A percentile compares a stretch with the other conserved stretches of the same genome.
phyloP scores from a whole-genome alignment of 2,888 invertebrate species.

The Neoaliturus tenellus region DNA sequence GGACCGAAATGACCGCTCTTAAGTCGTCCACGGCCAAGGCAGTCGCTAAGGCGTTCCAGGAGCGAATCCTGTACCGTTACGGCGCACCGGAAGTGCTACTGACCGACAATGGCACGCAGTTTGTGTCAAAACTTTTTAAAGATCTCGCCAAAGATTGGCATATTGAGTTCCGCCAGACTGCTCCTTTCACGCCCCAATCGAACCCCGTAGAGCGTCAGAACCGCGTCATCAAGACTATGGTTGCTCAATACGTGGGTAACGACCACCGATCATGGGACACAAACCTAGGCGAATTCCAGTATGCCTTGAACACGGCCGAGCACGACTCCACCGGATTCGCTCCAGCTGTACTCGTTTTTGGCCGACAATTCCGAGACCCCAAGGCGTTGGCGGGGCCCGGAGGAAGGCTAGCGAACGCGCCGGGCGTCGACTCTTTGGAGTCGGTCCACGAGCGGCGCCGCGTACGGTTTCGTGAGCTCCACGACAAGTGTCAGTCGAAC shows the following conservation, averaged over 20 bases:
- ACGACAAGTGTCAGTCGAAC: neutral
- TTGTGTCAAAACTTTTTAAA: constrained; percentile 12
- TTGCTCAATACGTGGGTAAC: constrained; percentile 66
- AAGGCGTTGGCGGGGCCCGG: neutral
- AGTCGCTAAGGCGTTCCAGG: neutral
- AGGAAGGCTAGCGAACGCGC: neutral
- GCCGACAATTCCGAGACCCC: neutral
- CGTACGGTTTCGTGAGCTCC: neutral
- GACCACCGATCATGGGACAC: constrained; percentile 67
- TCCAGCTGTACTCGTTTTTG: constrained; percentile 61
- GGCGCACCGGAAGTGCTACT: constrained; percentile 20
- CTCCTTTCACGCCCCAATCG: constrained; percentile 67
- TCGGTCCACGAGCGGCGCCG: neutral
- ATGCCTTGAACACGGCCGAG: constrained; percentile 63
- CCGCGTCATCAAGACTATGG: constrained; percentile 68
- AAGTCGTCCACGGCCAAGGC: constrained; percentile 62
- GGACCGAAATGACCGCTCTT: constrained; percentile 63
- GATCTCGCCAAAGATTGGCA: constrained; percentile 32
- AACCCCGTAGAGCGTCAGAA: constrained; percentile 70
- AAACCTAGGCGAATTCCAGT: constrained; percentile 60
- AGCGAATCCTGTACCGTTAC: constrained; percentile 32
- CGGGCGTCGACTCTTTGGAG: neutral
- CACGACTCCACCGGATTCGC: constrained; percentile 64
- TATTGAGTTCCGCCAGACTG: constrained; percentile 64
- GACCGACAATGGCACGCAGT: constrained; percentile 44